phyloP scores from a whole-genome alignment of 2,888 invertebrate species.

The Dryobotodes eremita region DNA sequence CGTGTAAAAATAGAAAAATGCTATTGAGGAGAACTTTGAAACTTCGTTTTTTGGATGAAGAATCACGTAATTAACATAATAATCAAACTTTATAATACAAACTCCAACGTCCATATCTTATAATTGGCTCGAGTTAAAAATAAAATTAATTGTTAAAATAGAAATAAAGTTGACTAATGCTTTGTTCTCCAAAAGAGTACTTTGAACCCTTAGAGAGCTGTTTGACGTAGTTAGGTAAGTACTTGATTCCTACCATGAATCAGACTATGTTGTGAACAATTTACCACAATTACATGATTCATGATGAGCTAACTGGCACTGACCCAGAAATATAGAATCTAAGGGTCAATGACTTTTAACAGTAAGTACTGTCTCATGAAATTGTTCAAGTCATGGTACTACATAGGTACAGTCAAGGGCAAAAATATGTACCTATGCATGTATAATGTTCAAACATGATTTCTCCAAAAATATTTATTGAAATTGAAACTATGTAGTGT shows the following conservation, averaged over 20 bases:
- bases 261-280: constrained; percentile 12
- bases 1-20: neutral
- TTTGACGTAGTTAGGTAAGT: neutral
- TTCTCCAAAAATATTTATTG: neutral
- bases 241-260: constrained; percentile 15
- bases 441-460: too few relatives aligned
- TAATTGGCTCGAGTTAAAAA: neutral
- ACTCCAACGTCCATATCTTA: constrained; percentile 3
- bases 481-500: neutral
- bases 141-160: neutral
- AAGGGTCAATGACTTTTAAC: constrained; percentile 21
- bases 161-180: neutral
- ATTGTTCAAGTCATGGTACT: neutral
- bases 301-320: constrained; percentile 14
- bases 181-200: neutral
- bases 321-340: constrained; percentile 4
- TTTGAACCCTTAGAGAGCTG: neutral
- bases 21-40: neutral
- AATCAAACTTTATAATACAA: neutral
- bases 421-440: neutral
- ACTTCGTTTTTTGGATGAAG: neutral
- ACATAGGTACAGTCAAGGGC: constrained; percentile 7
- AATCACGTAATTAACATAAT: neutral
- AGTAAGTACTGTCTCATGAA: neutral
- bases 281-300: constrained; percentile 35